phyloP scores from a whole-genome alignment of 2,888 invertebrate species.

The Catocala sponsa region DNA sequence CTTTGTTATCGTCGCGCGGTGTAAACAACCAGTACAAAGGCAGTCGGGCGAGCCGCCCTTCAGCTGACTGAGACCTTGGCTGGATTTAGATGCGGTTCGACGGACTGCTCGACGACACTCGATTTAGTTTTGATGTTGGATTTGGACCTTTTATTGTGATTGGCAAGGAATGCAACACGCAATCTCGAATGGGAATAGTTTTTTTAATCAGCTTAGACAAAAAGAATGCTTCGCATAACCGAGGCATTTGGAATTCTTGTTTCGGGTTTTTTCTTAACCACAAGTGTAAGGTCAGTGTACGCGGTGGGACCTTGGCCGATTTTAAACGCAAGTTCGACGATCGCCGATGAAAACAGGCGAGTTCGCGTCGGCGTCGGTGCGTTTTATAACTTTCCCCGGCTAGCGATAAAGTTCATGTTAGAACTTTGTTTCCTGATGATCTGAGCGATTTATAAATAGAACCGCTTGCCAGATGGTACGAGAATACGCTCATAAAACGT shows the following conservation, averaged over 20 bases:
- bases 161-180: constrained; percentile 68
- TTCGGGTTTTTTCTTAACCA: constrained; percentile 55
- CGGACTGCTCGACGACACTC: constrained; percentile 77
- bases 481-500: constrained; percentile 63
- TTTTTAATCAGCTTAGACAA: constrained; percentile 57
- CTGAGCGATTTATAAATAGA: constrained; percentile 74
- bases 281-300: constrained; percentile 73
- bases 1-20: constrained; percentile 82
- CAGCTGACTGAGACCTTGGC: constrained; percentile 84
- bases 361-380: constrained; percentile 57
- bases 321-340: constrained; percentile 82
- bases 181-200: constrained; percentile 63
- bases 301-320: constrained; percentile 83
- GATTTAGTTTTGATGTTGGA: constrained; percentile 77
- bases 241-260: constrained; percentile 51
- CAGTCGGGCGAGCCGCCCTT: constrained; percentile 83
- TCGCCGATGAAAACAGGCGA: constrained; percentile 51
- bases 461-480: constrained; percentile 73
- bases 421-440: constrained; percentile 77
- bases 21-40: constrained; percentile 83
- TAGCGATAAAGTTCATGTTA: constrained; percentile 80
- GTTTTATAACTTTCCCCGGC: constrained; percentile 81
- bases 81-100: constrained; percentile 86
- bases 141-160: constrained; percentile 75
- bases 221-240: constrained; percentile 46